phyloP scores from a whole-genome alignment of 2,888 invertebrate species.

The Melipona bicolor region DNA sequence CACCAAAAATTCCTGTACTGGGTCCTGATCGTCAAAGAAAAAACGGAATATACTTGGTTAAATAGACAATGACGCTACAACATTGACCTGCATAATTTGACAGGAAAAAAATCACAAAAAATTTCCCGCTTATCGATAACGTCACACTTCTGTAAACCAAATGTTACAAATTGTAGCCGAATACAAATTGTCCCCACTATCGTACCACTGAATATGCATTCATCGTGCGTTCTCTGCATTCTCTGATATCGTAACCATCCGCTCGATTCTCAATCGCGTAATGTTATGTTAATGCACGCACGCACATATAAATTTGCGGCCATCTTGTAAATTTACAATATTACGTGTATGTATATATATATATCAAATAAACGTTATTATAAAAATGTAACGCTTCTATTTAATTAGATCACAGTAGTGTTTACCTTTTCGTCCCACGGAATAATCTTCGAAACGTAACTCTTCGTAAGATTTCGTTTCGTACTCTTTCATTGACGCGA shows the following conservation, averaged over 20 bases:
- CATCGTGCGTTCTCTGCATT: too few relatives aligned
- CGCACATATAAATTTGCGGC: fast-evolving
- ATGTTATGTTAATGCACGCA: neutral
- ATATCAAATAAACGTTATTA: neutral
- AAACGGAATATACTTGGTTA: neutral
- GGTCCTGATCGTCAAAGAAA: conserved; percentile 68
- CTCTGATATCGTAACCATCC: too few relatives aligned
- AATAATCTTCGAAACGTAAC: conserved; percentile 96
- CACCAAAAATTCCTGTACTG: conserved; percentile 85
- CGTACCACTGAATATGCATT: too few relatives aligned
- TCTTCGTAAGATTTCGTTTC: conserved; percentile 98
- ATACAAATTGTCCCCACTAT: neutral
- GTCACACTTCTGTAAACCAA: neutral
- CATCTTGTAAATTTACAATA: neutral
- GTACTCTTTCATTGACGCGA: conserved; percentile 99
- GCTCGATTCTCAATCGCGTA: neutral
- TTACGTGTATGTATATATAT: too few relatives aligned
- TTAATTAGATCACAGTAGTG: neutral
- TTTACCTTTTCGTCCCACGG: conserved; percentile 93
- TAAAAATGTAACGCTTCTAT: neutral
- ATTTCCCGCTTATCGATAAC: neutral
- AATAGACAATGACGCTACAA: neutral
- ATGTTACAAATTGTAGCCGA: neutral
- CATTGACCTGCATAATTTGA: too few relatives aligned
- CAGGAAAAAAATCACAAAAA: too few relatives aligned